A percentile compares a stretch with the other conserved stretches of the same genome.
Evolutionary conservation across 2,888 invertebrate species (phyloP).

Genomic region (Andricus quercusramuli): DNA sequence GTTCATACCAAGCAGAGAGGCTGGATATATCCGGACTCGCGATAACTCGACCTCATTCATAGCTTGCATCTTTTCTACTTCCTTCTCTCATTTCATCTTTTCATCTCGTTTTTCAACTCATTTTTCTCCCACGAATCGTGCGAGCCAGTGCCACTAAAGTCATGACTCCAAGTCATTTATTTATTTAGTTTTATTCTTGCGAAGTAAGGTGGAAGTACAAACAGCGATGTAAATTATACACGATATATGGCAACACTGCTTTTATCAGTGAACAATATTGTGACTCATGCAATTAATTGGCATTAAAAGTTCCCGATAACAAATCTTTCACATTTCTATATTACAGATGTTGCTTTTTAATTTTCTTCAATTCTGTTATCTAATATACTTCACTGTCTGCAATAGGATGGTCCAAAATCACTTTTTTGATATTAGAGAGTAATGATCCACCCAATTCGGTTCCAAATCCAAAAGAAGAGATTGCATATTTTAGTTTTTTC

Average conservation of each 20-base stretch:
- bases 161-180: neutral
- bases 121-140: neutral
- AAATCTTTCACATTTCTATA: neutral
- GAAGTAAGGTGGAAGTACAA: neutral
- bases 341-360: neutral
- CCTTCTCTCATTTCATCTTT: neutral
- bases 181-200: neutral
- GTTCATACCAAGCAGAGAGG: constrained; percentile 42
- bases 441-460: too few species aligned
- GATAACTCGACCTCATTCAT: constrained; percentile 40
- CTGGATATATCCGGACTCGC: constrained; percentile 49
- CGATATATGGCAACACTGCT: neutral
- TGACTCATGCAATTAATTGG: neutral
- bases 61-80: constrained; percentile 7
- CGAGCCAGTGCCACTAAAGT: neutral
- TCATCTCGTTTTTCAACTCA: neutral
- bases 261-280: neutral
- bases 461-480: too few species aligned
- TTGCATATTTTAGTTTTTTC: too few species aligned
- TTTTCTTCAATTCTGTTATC: neutral
- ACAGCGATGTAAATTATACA: neutral
- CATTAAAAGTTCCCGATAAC: neutral
- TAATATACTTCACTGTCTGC: too few species aligned
- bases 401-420: too few species aligned
- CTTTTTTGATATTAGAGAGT: too few species aligned